Evolutionary conservation across 2,113 vertebrate species (phyloP).

Genomic region (Felis chaus): DNA sequence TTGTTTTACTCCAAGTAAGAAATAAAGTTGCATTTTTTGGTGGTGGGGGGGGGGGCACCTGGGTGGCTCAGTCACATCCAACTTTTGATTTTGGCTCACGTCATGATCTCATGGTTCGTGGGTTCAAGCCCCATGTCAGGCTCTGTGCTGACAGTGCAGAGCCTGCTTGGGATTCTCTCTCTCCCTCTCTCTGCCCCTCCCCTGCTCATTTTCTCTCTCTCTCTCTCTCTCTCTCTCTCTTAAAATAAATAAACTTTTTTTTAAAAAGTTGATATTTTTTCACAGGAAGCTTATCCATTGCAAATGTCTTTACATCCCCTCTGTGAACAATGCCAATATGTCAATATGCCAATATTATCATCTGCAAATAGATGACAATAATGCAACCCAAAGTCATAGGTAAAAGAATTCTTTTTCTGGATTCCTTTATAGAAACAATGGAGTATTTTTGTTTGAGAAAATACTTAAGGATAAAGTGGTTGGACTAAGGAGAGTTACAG

Average conservation of each 20-base stretch:
- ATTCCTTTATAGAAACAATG: background rate
- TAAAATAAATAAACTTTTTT: background rate
- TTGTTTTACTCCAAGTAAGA: conserved; percentile 9
- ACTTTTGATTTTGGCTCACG: too few relatives aligned
- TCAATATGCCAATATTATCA: background rate
- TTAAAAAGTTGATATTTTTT: background rate
- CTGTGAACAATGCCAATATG: background rate
- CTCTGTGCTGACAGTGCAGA: too few relatives aligned
- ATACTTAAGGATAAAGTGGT: conserved; percentile 25
- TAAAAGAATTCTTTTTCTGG: conserved; percentile 10
- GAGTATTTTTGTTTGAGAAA: conserved; percentile 18
- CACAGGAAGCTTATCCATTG: background rate
- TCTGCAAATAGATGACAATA: background rate
- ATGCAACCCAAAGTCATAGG: background rate
- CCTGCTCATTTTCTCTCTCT: too few relatives aligned
- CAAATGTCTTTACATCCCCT: background rate
- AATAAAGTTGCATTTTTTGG: background rate
- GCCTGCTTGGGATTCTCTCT: too few relatives aligned
- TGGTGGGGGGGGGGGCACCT: too few relatives aligned
- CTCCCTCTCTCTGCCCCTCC: too few relatives aligned
- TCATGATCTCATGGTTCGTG: too few relatives aligned
- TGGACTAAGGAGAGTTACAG: background rate
- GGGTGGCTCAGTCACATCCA: too few relatives aligned
- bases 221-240: too few relatives aligned
- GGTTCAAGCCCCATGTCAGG: too few relatives aligned